A percentile compares a stretch with the other conserved stretches of the same genome.
These are phyloP conservation scores for Rissa tridactyla DNA, from an alignment of 2,113 vertebrate species.

Conservation along the genomic window DNA sequence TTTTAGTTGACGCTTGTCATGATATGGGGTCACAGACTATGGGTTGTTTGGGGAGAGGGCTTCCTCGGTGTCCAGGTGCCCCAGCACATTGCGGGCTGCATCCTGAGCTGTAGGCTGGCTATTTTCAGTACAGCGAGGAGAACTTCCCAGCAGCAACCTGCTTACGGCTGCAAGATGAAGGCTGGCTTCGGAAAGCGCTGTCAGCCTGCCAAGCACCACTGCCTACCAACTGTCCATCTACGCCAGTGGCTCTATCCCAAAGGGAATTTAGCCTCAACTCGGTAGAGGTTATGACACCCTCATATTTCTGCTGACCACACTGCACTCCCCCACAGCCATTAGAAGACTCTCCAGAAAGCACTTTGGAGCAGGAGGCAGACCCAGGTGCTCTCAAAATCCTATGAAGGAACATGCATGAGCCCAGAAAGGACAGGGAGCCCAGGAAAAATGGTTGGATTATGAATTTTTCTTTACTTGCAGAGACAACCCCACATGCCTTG, in stretches of 20 bases:
- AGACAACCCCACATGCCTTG: neutral
- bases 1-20: neutral
- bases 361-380: neutral
- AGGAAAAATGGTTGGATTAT: neutral
- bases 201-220: neutral
- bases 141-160: neutral
- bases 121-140: neutral
- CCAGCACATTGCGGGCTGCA: neutral
- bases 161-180: neutral
- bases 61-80: neutral
- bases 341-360: neutral
- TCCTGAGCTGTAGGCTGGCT: accelerated
- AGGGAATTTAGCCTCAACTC: neutral
- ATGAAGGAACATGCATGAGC: neutral
- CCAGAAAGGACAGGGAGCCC: neutral
- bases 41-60: neutral
- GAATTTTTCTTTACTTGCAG: neutral
- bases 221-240: neutral
- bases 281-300: neutral
- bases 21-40: neutral
- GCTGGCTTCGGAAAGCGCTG: neutral
- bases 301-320: neutral
- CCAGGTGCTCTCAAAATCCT: neutral
- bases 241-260: neutral
- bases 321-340: neutral